Percentiles rank a stretch among this genome's conserved stretches.
Conservation (phyloP, 2,888 invertebrate species). For the Trissolcus brochymenae region DNA sequence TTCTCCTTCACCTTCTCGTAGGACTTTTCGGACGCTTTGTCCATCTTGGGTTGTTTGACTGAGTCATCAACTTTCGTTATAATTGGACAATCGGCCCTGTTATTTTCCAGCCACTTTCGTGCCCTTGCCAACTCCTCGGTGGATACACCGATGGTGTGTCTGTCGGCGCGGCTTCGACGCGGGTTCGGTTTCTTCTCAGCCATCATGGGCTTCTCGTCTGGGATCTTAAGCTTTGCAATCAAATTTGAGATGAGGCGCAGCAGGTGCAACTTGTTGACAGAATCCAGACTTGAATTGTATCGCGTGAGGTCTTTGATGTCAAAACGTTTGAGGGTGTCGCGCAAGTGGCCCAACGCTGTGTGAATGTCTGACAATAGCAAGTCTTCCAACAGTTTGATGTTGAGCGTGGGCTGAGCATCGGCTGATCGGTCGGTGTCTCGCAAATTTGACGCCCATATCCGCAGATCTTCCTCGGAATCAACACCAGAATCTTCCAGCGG, state of each 20-base stretch:
- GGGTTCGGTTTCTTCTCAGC: slow-evolving; percentile 74
- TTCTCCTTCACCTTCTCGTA: slow-evolving; percentile 63
- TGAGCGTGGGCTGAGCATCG: slow-evolving; percentile 70
- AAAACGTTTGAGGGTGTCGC: slow-evolving; percentile 82
- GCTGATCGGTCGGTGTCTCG: slow-evolving; percentile 78
- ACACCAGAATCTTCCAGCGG: slow-evolving; percentile 71
- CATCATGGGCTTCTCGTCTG: slow-evolving; percentile 74
- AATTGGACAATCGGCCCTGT: slow-evolving; percentile 21
- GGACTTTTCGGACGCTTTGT: slow-evolving; percentile 25
- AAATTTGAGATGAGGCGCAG: slow-evolving; percentile 84
- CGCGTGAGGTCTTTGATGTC: slow-evolving; percentile 77
- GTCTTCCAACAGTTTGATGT: slow-evolving; percentile 78
- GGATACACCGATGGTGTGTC: slow-evolving; percentile 91
- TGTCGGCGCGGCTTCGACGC: slow-evolving; percentile 80
- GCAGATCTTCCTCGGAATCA: slow-evolving; percentile 83
- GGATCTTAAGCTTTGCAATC: slow-evolving; percentile 78
- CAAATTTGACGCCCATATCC: slow-evolving; percentile 78
- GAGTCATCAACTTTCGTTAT: too few species aligned
- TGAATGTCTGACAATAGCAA: slow-evolving; percentile 86
- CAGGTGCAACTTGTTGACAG: slow-evolving; percentile 79
- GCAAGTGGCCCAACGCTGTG: slow-evolving; percentile 84
- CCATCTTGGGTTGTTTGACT: slow-evolving; percentile 5
- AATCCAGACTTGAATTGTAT: slow-evolving; percentile 77
- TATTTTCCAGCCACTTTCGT: slow-evolving; percentile 84
- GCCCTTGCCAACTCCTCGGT: slow-evolving; percentile 88